Conservation (phyloP, 2,888 invertebrate species). For the Sphaerophoria rueppellii region DNA sequence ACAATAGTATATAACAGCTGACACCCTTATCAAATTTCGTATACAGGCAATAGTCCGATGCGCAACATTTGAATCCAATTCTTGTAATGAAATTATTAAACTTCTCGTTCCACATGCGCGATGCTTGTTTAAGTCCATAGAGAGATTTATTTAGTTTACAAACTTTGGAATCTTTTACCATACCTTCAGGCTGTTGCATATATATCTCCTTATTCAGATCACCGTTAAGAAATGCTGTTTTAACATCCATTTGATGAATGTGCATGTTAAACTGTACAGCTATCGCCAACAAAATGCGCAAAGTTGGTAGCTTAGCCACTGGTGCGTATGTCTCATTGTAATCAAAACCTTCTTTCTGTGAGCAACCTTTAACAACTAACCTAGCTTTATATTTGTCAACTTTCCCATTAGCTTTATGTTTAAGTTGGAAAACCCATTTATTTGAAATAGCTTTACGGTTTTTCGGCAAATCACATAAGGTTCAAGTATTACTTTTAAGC, state of each 20-base stretch:
- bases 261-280: neutral
- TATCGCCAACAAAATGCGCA: neutral
- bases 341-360: constrained; percentile 47
- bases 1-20: neutral
- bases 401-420: constrained; percentile 28
- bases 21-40: constrained; percentile 12
- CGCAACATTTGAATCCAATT: neutral
- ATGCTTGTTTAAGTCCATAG: constrained; percentile 60
- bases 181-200: constrained; percentile 1
- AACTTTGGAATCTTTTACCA: constrained; percentile 38
- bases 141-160: constrained; percentile 43
- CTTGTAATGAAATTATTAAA: neutral
- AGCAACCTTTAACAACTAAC: constrained; percentile 39
- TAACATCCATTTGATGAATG: constrained; percentile 12
- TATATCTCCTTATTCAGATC: constrained; percentile 2
- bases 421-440: constrained; percentile 46
- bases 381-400: constrained; percentile 53
- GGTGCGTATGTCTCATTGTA: constrained; percentile 38
- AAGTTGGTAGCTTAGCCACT: neutral
- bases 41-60: constrained; percentile 11
- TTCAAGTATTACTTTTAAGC: constrained; percentile 71
- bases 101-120: constrained; percentile 17
- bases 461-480: constrained; percentile 42
- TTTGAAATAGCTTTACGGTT: constrained; percentile 21
- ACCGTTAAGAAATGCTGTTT: neutral